Percentiles rank a stretch among this genome's conserved stretches.
These are phyloP conservation scores for Peromyscus aztecus DNA, from an alignment of 2,797 vertebrate genomes.

Conservation along the genomic window DNA sequence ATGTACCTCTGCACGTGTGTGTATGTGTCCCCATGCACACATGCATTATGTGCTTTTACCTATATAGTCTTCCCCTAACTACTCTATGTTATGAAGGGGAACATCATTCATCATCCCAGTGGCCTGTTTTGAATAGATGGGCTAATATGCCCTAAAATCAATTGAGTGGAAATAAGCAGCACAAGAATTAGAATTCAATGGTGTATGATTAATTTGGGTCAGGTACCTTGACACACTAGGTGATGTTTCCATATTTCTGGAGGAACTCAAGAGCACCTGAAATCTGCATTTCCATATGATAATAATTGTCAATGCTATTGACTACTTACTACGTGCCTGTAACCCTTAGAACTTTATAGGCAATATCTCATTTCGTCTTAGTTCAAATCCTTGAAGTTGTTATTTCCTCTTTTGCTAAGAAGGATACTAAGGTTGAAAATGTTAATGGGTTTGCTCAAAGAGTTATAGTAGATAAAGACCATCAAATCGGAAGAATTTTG, in stretches of 20 bases:
- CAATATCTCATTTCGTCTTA: neutral
- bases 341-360: conserved; percentile 42
- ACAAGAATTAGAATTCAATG: neutral
- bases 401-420: neutral
- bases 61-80: neutral
- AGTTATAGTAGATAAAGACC: neutral
- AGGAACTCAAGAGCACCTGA: neutral
- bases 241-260: neutral
- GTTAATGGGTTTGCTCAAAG: conserved; percentile 14
- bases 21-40: neutral
- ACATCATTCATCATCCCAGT: neutral
- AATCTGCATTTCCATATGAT: neutral
- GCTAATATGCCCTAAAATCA: neutral
- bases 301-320: conserved; percentile 1
- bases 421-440: conserved; percentile 12
- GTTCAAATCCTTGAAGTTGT: neutral
- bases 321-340: conserved; percentile 8
- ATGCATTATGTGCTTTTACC: neutral
- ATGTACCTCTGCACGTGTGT: neutral
- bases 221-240: neutral
- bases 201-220: neutral
- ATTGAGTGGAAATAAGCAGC: neutral
- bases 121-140: conserved; percentile 3
- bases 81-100: neutral
- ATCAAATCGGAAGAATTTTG: neutral